Evolutionary conservation across 2,113 vertebrate genomes (phyloP), one percentile per base, ranked within the genome.

Genomic region (Ovibos moschatus): DNA sequence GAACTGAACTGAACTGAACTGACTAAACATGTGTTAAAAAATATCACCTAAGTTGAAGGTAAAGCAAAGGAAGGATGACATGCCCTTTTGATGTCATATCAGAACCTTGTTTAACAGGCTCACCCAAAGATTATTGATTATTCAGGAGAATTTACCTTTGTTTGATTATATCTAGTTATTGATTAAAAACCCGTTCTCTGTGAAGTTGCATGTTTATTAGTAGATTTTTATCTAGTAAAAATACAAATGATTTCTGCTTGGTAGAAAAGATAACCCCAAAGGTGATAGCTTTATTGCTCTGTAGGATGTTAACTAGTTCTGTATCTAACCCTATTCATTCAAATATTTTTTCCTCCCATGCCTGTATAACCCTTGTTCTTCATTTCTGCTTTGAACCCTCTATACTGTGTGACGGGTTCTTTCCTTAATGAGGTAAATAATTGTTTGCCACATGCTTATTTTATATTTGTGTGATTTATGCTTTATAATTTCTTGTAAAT

Each of bases 171-270:
- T 88, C 40, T 90, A 83, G 79, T 9, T 87, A 87, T 82, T 60
- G 67, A 57, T 76, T 93, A 67, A 51, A 89, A 90, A 23, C 53
- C 5, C 23, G 8, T 87, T 96, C 90, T 96, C 47, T 94, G 21
- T 71, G 82, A 95, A 86, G n/a, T 55, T 58, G 21, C 17, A 53
- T 28, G 33, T 60, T 92, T 43, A 6, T 50, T 87, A 33, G 36
- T 87, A 95, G 53, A 90, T 91, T 97, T 96, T 81, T 92, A 88
- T 90, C 36, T 89, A 45, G 33, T 60, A 74, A 36, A 92, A 71
- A 85, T 64, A 43, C 6, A 95, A 95, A 82, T 91, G 10, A 82
- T 95, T 90, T 91, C 82, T 97, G 14, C 28, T 19, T 45, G 67
- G 23, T 85, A 90, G 43, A 85, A 89, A 94, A 89, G 28, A 58